Base-by-base conservation (phyloP, 2,113 vertebrate genomes). In the Macrotis lagotis region DNA sequence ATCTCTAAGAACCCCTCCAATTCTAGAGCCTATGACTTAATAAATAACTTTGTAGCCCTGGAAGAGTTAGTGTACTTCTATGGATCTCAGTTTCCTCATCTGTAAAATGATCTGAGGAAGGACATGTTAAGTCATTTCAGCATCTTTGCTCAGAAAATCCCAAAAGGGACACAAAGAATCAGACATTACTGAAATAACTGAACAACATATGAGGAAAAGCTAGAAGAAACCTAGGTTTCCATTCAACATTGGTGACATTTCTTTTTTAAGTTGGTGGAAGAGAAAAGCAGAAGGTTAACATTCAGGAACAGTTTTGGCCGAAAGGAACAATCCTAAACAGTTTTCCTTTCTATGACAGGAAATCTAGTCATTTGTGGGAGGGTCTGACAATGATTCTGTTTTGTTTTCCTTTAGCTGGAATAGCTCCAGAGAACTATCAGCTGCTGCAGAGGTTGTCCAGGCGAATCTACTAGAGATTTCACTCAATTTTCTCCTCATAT, bases 381-480 rank as follows among this genome's bases (percentile, higher is more conserved):
- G 37, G 59, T 6, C 51, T 12, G 90, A 88, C 88, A 51, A 28
- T 50, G 49, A 49, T 93, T 96, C 93, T 0, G 0, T 14, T 94
- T 50, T 91, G 50, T 91, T 95, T 96, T 92, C 92, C 93, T 90
- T 66, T 94, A 94, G 92, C 90, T 95, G 88, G 96, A 98, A 95
- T n/a, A 48, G 3, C 90, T 97, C 97, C 96, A 91, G 53, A 91
- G 94, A 49, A 66, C 95, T 91, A 93, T 83, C 90, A 94, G 96
- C 92, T 95, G 94, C 96, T 52, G 59, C 88, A 92, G 93, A 93
- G 37, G 95, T 52, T 49, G 8, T 83, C 37, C 37, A 83, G n/a
- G 66, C 5, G 37, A 44, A 44, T 83, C 55, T 37, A 66, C 37
- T 31, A 66, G 55, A 37, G 55, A 83, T 19, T 44, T 83, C 37